These are phyloP conservation scores for Atta cephalotes DNA, from an alignment of 1,140 invertebrate species.

Conservation along the genomic window DNA sequence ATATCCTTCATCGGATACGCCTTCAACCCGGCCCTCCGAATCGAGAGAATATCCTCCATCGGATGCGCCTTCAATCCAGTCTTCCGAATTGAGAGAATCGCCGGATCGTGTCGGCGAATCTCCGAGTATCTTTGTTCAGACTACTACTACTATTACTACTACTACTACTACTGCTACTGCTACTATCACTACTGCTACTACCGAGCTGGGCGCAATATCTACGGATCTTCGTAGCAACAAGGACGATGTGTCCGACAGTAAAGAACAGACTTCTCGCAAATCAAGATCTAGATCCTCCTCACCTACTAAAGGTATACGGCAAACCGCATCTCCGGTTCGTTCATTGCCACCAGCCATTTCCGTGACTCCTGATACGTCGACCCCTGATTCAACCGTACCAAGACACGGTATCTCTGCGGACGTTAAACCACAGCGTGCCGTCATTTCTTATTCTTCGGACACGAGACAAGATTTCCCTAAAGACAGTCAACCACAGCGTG, in stretches of 20 bases:
- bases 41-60: constrained; percentile 16
- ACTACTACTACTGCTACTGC: constrained; percentile 3
- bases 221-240: constrained; percentile 39
- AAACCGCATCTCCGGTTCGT: constrained; percentile 83
- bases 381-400: constrained; percentile 46
- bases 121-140: constrained; percentile 40
- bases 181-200: background rate
- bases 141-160: constrained; percentile 20
- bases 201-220: constrained; percentile 32
- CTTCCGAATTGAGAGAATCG: constrained; percentile 36
- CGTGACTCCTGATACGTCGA: constrained; percentile 81
- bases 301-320: constrained; percentile 72
- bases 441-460: constrained; percentile 78
- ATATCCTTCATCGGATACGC: constrained; percentile 19
- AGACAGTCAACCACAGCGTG: constrained; percentile 78
- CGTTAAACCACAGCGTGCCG: constrained; percentile 78
- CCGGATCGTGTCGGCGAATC: constrained; percentile 31
- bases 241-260: constrained; percentile 22
- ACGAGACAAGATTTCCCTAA: constrained; percentile 39
- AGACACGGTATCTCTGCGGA: constrained; percentile 59
- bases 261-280: constrained; percentile 27
- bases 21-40: constrained; percentile 10
- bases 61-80: constrained; percentile 6
- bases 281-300: constrained; percentile 79
- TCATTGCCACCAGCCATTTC: constrained; percentile 84